A percentile compares a stretch with the other conserved stretches of the same genome.
These are phyloP conservation scores for Euphydryas editha DNA, from an alignment of 2,888 invertebrate genomes.

Conservation along the genomic window DNA sequence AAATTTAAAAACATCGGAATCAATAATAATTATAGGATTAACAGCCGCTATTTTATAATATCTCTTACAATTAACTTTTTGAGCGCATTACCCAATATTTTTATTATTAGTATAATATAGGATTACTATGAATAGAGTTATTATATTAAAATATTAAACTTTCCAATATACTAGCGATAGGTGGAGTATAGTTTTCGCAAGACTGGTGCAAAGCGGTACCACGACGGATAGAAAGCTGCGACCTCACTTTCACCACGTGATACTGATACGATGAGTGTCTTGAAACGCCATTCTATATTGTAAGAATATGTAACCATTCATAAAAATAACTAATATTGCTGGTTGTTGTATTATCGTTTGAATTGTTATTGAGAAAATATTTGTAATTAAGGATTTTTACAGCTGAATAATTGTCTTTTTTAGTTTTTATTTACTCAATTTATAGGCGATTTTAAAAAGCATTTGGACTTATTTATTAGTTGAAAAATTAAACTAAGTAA, in stretches of 20 bases:
- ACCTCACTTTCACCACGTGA: slow-evolving; percentile 77
- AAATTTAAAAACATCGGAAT: no score
- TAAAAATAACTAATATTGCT: slow-evolving; percentile 2
- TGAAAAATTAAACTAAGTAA: no score
- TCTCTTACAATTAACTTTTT: no score
- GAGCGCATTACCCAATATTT: no score
- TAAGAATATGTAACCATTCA: slow-evolving; percentile 15
- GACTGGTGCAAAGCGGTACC: slow-evolving; percentile 45
- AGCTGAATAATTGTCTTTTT: no score
- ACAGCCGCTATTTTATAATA: no score
- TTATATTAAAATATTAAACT: slow-evolving; percentile 21
- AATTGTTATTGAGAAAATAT: background rate
- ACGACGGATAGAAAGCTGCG: slow-evolving; percentile 77
- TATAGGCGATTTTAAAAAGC: no score
- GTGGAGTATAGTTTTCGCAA: slow-evolving; percentile 69
- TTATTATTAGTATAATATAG: no score
- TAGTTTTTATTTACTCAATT: no score
- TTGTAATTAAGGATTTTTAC: no score
- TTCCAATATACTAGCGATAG: slow-evolving; percentile 40
- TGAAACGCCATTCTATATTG: slow-evolving; percentile 19
- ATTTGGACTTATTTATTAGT: no score
- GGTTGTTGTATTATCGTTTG: background rate
- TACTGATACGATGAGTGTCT: slow-evolving; percentile 33
- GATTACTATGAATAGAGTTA: background rate
- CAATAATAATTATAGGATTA: no score